phyloP scores from a whole-genome alignment of 2,888 invertebrate species.

The Ptilodon capucinus region DNA sequence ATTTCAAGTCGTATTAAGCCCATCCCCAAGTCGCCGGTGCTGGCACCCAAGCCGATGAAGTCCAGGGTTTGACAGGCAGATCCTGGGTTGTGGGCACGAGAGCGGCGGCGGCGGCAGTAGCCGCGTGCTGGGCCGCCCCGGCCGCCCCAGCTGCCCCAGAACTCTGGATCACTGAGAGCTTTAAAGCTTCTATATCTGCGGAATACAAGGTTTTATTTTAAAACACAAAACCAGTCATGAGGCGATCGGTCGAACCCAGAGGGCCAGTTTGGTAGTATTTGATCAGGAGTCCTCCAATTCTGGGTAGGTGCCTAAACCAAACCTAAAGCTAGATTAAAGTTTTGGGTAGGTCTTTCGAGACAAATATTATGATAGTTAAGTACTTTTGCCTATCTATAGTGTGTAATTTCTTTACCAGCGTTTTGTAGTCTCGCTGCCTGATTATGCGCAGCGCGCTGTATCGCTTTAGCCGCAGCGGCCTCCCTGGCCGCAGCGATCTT shows the following conservation, averaged over 20 bases:
- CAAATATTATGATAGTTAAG: no score
- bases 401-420: conserved; percentile 66
- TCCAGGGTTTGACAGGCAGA: conserved; percentile 46
- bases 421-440: conserved; percentile 87
- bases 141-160: conserved; percentile 81
- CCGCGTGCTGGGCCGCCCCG: conserved; percentile 82
- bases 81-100: conserved; percentile 60
- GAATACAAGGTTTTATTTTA: not conserved
- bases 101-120: conserved; percentile 83
- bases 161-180: conserved; percentile 83
- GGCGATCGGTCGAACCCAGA: no score
- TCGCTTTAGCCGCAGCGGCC: conserved; percentile 87
- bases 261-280: no score
- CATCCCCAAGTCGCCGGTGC: conserved; percentile 57
- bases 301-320: no score
- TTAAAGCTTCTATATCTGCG: conserved; percentile 82
- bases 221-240: not conserved
- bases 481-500: conserved; percentile 88
- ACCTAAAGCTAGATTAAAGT: no score
- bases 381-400: no score
- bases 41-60: conserved; percentile 41
- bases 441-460: conserved; percentile 86
- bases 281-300: no score
- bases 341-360: no score
- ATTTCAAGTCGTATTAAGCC: conserved; percentile 37